Evolutionary conservation across 1,140 invertebrate species (phyloP).

Genomic region (Chionoecetes opilio): DNA sequence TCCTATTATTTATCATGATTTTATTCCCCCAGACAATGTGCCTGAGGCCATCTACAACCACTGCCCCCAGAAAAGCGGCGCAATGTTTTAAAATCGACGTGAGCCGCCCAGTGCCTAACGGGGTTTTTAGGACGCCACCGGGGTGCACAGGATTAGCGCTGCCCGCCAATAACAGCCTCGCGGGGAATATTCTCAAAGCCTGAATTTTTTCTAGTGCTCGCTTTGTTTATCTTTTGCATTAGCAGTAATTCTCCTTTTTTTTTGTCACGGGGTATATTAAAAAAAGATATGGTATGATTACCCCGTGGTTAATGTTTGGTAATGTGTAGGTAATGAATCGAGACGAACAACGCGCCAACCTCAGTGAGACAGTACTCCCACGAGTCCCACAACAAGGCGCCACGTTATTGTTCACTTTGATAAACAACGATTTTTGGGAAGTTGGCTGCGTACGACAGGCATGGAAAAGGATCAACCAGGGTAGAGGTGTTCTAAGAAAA

Average conservation of each 20-base stretch:
- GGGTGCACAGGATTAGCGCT: too few relatives aligned
- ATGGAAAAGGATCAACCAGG: not conserved
- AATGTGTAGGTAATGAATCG: not conserved
- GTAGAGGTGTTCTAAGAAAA: not conserved
- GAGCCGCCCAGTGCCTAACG: conserved; percentile 81
- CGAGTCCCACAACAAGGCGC: too few relatives aligned
- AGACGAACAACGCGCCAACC: not conserved
- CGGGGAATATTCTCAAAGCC: not conserved
- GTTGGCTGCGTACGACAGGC: not conserved
- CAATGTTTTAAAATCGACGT: conserved; percentile 88
- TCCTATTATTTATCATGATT: conserved; percentile 81
- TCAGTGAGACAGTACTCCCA: not conserved
- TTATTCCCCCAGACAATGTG: conserved; percentile 88
- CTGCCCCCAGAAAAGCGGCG: conserved; percentile 89
- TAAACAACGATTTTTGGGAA: not conserved
- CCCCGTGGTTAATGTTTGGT: too few relatives aligned
- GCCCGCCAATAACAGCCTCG: not conserved
- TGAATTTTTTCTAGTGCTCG: not conserved
- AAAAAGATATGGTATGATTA: not conserved
- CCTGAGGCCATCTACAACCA: conserved; percentile 91
- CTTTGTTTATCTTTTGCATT: not conserved
- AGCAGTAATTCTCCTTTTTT: not conserved
- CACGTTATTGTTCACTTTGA: not conserved
- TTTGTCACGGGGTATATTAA: not conserved
- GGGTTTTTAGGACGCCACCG: conserved; percentile 58